phyloP scores from a whole-genome alignment of 2,797 vertebrate genomes.

The Phataginus tetradactyla region DNA sequence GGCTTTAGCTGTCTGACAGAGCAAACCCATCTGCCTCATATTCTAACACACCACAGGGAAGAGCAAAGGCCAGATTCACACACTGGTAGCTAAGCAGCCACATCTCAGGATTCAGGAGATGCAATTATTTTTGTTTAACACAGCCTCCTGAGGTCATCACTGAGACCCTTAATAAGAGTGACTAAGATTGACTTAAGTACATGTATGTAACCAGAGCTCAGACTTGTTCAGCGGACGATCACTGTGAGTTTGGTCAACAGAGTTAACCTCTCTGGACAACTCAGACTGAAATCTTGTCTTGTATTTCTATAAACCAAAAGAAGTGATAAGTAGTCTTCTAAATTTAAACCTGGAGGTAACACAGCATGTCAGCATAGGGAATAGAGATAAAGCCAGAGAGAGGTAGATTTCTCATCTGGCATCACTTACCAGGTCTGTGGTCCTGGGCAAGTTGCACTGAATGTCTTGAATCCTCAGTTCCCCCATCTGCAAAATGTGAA shows the following conservation, averaged over 20 bases:
- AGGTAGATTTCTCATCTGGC: background rate
- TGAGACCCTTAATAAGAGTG: conserved; percentile 57
- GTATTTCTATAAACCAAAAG: background rate
- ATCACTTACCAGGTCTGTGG: background rate
- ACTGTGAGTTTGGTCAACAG: background rate
- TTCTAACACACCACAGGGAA: background rate
- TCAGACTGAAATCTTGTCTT: background rate
- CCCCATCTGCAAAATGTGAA: background rate
- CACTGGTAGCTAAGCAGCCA: conserved; percentile 26
- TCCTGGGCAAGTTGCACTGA: background rate
- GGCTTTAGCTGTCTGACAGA: conserved; percentile 18
- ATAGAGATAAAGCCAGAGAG: background rate
- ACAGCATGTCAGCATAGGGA: background rate
- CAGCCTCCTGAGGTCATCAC: conserved; percentile 42
- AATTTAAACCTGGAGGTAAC: background rate
- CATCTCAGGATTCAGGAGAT: conserved; percentile 17
- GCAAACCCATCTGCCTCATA: background rate
- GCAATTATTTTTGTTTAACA: conserved; percentile 58
- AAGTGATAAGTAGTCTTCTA: background rate
- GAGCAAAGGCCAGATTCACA: conserved; percentile 14
- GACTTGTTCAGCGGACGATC: background rate
- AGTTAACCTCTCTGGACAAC: background rate
- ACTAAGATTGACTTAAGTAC: background rate
- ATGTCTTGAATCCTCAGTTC: background rate
- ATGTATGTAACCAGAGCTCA: background rate